Evolutionary conservation across 2,888 invertebrate genomes (phyloP).

Genomic region (Orthosia gracilis): DNA sequence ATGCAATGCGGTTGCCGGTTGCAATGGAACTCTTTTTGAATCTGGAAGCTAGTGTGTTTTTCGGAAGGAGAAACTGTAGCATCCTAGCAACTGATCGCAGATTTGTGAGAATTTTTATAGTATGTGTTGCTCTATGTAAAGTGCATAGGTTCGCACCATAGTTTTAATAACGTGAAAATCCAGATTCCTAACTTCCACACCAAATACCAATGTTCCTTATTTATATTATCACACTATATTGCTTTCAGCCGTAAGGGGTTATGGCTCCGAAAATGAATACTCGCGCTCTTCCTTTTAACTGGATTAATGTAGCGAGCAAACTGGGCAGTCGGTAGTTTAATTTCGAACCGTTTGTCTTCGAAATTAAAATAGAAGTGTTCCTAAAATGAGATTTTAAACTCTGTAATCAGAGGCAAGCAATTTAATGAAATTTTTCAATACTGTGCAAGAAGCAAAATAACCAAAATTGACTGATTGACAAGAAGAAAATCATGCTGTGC

Average conservation of each 20-base stretch:
- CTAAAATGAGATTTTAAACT: background rate
- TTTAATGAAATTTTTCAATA: background rate
- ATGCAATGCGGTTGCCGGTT: too few species aligned
- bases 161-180: background rate
- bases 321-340: conserved; percentile 5
- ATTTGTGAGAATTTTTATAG: too few species aligned
- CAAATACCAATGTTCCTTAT: conserved; percentile 38
- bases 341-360: background rate
- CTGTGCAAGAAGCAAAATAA: conserved; percentile 32
- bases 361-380: conserved; percentile 15
- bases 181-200: conserved; percentile 22
- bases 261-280: conserved; percentile 16
- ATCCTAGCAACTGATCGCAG: too few species aligned
- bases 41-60: too few species aligned
- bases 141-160: background rate
- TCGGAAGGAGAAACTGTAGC: too few species aligned
- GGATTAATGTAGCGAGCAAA: too few species aligned
- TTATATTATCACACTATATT: conserved; percentile 27
- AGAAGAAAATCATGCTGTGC: too few species aligned
- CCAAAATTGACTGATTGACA: conserved; percentile 57
- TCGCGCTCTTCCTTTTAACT: background rate
- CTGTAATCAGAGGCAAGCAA: background rate
- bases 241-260: background rate
- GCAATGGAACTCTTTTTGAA: too few species aligned
- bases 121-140: too few species aligned